Conservation (phyloP, 2,797 vertebrate genomes). For the Micrastur ruficollis region DNA sequence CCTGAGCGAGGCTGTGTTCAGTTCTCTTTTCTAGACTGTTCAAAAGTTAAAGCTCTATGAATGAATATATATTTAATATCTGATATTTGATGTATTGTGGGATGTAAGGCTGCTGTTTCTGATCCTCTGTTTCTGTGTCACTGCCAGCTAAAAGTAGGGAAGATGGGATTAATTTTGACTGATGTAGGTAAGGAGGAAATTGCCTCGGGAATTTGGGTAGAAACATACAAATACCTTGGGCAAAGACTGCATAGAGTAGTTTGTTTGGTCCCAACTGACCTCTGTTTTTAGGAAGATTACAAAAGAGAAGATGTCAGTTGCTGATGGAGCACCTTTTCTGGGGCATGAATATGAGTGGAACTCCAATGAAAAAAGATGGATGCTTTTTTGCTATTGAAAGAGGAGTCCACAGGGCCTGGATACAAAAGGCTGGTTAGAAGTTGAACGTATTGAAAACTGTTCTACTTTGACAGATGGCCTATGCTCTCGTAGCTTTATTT, state of each 20-base stretch:
- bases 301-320: neutral
- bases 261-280: neutral
- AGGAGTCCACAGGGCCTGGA: neutral
- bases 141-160: neutral
- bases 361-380: neutral
- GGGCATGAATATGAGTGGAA: neutral
- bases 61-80: neutral
- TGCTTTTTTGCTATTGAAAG: neutral
- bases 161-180: neutral
- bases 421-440: neutral
- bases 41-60: neutral
- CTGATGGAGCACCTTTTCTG: neutral
- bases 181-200: neutral
- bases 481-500: neutral
- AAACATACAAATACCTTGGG: neutral
- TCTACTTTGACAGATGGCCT: neutral
- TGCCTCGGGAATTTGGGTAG: neutral
- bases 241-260: neutral
- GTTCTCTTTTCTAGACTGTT: neutral
- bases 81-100: neutral
- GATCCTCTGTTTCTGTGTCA: neutral
- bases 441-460: neutral
- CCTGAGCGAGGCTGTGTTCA: neutral
- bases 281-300: too few relatives aligned
- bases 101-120: neutral